These are phyloP conservation scores for Heliconius melpomene DNA, from an alignment of 1,140 invertebrate genomes.

Conservation along the genomic window DNA sequence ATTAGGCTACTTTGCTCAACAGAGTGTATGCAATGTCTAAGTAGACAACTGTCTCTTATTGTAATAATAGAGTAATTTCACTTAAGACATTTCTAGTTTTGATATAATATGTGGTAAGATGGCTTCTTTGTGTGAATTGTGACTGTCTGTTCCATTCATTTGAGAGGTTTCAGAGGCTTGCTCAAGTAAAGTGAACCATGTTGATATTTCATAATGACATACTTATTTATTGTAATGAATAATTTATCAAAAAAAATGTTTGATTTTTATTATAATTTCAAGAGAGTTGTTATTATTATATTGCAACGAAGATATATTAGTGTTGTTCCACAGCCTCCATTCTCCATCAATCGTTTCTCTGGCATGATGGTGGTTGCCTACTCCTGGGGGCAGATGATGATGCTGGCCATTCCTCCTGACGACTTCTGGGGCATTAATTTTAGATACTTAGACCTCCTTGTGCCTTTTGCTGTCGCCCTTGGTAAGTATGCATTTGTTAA, in stretches of 20 bases:
- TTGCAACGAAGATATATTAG: neutral
- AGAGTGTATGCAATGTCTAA: conserved; percentile 9
- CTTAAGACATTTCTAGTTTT: neutral
- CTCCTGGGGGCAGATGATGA: conserved; percentile 89
- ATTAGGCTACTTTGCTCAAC: conserved; percentile 15
- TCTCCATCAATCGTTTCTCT: conserved; percentile 88
- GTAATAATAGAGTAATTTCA: neutral
- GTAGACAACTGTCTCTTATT: conserved; percentile 24
- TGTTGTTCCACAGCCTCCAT: conserved; percentile 85
- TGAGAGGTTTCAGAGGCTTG: neutral
- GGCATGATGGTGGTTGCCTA: conserved; percentile 90
- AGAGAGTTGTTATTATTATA: neutral
- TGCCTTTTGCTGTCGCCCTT: conserved; percentile 87
- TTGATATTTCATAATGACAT: neutral
- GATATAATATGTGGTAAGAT: neutral
- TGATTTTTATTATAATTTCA: neutral
- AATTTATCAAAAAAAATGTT: too few relatives aligned
- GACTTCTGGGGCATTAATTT: conserved; percentile 87
- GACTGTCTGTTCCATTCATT: neutral
- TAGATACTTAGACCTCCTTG: conserved; percentile 85
- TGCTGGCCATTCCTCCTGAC: conserved; percentile 89
- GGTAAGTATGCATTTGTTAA: conserved; percentile 81
- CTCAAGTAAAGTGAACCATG: neutral
- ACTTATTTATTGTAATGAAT: neutral
- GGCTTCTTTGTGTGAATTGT: neutral